These are phyloP conservation scores for Ambastaia sidthimunki DNA, from an alignment of 2,797 vertebrate genomes.

Conservation along the genomic window DNA sequence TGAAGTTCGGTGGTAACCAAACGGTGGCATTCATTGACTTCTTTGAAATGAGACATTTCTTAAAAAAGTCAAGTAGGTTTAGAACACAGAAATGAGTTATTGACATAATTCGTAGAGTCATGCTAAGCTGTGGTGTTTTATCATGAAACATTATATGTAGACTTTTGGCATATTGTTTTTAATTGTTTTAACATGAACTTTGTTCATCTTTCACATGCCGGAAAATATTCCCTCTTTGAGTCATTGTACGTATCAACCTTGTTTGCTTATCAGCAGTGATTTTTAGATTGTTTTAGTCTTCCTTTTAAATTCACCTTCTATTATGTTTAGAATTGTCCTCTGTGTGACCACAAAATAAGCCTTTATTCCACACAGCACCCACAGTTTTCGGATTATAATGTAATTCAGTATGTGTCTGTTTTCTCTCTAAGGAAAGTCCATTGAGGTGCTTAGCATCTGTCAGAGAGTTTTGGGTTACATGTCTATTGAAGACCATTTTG, in stretches of 20 bases:
- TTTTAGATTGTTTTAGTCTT: slow-evolving; percentile 2
- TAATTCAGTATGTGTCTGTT: slow-evolving; percentile 40
- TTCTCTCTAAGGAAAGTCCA: slow-evolving; percentile 24
- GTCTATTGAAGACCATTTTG: slow-evolving; percentile 36
- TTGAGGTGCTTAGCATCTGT: slow-evolving; percentile 31
- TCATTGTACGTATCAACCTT: background rate
- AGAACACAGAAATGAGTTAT: no score
- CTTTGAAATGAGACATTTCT: no score
- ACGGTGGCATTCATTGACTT: no score
- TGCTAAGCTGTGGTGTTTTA: no score
- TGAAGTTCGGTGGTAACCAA: no score
- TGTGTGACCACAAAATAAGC: slow-evolving; percentile 16
- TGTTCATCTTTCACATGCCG: background rate
- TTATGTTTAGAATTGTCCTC: slow-evolving; percentile 34
- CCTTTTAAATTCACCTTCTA: slow-evolving; percentile 9
- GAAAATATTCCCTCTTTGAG: background rate
- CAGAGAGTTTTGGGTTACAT: slow-evolving; percentile 35
- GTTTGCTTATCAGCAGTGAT: background rate
- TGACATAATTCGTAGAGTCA: no score
- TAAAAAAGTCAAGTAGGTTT: no score
- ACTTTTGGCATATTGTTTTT: no score
- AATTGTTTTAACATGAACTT: background rate
- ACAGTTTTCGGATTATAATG: slow-evolving; percentile 24
- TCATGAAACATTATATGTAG: no score
- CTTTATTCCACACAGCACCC: slow-evolving; percentile 12